Evolutionary conservation across 2,113 vertebrate genomes (phyloP).

Genomic region (Dipodomys stephensi): DNA sequence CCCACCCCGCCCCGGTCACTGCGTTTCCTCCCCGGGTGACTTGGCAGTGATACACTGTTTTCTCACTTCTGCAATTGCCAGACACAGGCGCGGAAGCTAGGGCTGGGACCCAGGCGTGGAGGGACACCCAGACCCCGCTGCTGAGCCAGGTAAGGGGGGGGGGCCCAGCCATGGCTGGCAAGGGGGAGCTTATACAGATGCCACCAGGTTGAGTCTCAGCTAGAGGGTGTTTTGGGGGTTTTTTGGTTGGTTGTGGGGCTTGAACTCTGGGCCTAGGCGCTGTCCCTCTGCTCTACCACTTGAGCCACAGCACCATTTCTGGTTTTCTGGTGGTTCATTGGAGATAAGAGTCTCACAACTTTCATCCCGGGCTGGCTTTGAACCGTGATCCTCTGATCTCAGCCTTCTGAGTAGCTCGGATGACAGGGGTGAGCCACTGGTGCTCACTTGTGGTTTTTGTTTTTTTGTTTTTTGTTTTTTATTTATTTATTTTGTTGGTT

Average conservation of each 20-base stretch:
- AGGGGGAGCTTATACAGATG: background rate
- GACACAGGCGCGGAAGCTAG: background rate
- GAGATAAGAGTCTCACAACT: too few species aligned
- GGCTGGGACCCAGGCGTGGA: background rate
- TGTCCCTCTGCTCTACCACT: too few species aligned
- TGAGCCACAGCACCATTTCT: too few species aligned
- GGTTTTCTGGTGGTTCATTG: too few species aligned
- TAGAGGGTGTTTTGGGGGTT: background rate
- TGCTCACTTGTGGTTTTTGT: background rate
- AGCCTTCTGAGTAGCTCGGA: too few species aligned
- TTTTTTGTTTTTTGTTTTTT: background rate
- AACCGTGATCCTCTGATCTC: too few species aligned
- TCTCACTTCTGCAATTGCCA: conserved; percentile 79
- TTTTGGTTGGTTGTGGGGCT: too few species aligned
- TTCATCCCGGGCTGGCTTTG: too few species aligned
- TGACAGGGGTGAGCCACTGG: too few species aligned
- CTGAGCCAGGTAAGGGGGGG: background rate
- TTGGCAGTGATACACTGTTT: conserved; percentile 59
- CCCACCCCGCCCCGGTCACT: conserved; percentile 17
- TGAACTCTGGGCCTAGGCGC: too few species aligned
- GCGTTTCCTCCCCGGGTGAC: conserved; percentile 75
- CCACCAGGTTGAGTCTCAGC: background rate
- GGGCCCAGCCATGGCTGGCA: background rate
- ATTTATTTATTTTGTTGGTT: background rate
- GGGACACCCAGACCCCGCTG: background rate